Evolutionary conservation across 64 coral and sea anemone genomes (phyloP), one percentile per base, ranked within the genome.

Genomic region (Actinia tenebrosa): DNA sequence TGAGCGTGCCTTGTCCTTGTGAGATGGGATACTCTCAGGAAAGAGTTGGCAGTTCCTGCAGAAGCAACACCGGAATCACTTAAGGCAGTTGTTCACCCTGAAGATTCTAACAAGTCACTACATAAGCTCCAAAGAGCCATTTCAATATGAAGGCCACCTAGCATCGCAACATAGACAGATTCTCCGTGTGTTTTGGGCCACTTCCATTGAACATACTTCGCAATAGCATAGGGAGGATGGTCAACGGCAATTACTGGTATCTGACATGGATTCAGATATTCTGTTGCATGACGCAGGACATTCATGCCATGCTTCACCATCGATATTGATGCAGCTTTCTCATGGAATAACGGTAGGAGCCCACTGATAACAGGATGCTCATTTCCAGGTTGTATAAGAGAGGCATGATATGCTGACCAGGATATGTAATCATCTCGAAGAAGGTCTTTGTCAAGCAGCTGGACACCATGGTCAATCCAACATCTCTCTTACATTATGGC

Each of bases 201-300:
- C 10, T 77, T 77, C 86, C 86, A 87, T 56, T 87, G 86, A 53
- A 77, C 45, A 27, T 27, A 71, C 54, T 87, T 87, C 23, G 13
- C 87, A 47, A 89, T 80, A 45, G 87, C 56, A 52, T 53, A 89
- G 22, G 82, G 87, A 64, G 87, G 87, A 42, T 89, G 87, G 87
- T 89, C 87, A 13, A 89, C 77, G 3, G 87, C 23, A 53, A 87
- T 87, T 50, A 87, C 44, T 45, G 66, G 86, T 44, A 87, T 78
- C 47, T 87, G 30, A 37, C 30, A 37, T 50, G 84, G 52, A 30
- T 87, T 87, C 42, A 87, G 69, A 77, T 77, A 87, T 27, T 87
- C 46, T 54, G 86, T 87, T 19, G 54, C 69, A 3, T 87, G 13
- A 20, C 27, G 68, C 43, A 77, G 16, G 3, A 87, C 45, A 77